A percentile compares a stretch with the other conserved stretches of the same genome.
Evolutionary conservation across 2,888 invertebrate species (phyloP).

Genomic region (Eupsilia transversa): DNA sequence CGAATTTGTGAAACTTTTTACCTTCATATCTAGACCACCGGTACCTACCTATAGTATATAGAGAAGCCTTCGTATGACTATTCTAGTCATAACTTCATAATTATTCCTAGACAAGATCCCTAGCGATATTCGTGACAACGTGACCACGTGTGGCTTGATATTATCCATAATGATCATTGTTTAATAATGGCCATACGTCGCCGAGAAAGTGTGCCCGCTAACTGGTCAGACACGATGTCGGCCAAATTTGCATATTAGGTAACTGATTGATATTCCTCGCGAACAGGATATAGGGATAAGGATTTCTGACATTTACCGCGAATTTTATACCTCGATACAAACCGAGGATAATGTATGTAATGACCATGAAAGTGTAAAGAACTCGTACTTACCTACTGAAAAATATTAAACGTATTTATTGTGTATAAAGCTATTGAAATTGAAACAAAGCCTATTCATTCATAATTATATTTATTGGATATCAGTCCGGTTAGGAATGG

Average conservation of each 20-base stretch:
- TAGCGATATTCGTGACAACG: constrained; percentile 55
- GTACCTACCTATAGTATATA: background rate
- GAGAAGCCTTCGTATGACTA: constrained; percentile 25
- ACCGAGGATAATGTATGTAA: constrained; percentile 14
- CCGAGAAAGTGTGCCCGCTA: constrained; percentile 84
- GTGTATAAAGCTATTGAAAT: constrained; percentile 12
- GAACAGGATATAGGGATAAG: constrained; percentile 60
- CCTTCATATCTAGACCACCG: background rate
- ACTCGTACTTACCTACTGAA: constrained; percentile 5
- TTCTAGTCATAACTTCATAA: constrained; percentile 52
- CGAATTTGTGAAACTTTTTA: background rate
- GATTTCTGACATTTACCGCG: constrained; percentile 38
- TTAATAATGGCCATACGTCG: constrained; percentile 80
- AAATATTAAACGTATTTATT: constrained; percentile 10
- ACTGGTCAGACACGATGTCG: constrained; percentile 83
- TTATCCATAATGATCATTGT: constrained; percentile 81
- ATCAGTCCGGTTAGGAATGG: constrained; percentile 28
- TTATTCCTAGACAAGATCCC: constrained; percentile 42
- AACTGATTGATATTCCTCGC: constrained; percentile 70
- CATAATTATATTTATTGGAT: constrained; percentile 46
- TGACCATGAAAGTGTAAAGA: constrained; percentile 30
- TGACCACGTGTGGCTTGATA: constrained; percentile 64
- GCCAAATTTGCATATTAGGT: constrained; percentile 84
- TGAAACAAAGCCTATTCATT: constrained; percentile 24
- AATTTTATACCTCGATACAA: constrained; percentile 11